Percentiles rank a stretch among this genome's conserved stretches.
Evolutionary conservation across 2,113 vertebrate genomes (phyloP).

Genomic region (Nothocercus nigrocapillus): DNA sequence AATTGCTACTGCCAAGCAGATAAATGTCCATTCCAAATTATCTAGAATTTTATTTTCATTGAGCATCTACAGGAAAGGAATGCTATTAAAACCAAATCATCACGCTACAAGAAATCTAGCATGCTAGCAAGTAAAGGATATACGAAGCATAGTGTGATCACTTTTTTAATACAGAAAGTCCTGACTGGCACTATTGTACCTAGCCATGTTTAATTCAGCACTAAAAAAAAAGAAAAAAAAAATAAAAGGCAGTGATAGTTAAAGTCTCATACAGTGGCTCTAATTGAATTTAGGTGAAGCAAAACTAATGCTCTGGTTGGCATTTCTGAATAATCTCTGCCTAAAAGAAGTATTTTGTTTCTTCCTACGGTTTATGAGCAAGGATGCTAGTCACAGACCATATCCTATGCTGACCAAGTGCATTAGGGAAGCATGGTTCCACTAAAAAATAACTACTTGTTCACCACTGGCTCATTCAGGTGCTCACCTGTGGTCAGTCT

Average conservation of each 20-base stretch:
- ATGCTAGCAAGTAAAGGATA: background rate
- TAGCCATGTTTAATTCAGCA: background rate
- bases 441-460: background rate
- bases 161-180: background rate
- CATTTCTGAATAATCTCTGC: background rate
- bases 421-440: background rate
- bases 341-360: background rate
- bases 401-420: background rate
- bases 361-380: background rate
- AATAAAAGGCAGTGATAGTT: background rate
- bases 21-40: background rate
- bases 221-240: background rate
- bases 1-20: background rate
- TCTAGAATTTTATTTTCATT: background rate
- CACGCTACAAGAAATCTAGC: background rate
- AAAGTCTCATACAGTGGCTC: constrained; percentile 22
- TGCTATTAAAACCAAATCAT: background rate
- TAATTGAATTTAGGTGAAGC: constrained; percentile 55
- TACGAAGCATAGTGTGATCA: background rate
- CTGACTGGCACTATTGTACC: background rate
- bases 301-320: constrained; percentile 29
- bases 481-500: background rate
- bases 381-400: background rate
- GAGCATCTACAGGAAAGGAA: background rate
- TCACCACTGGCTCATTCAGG: background rate